These are phyloP conservation scores for zebrafish (Danio rerio) DNA, from an alignment of 2,113 vertebrate species.

Conservation along the genomic window GRCz12tu NC_133190.1:24195501-24196000, in stretches of 20 bases:
- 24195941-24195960: not conserved
- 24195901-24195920: not conserved
- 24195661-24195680: too few species aligned
- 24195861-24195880: conserved; percentile 14
- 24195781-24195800: conserved; percentile 33
- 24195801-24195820: conserved; percentile 30
- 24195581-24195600: too few species aligned
- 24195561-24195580: too few species aligned
- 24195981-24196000: not conserved
- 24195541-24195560: too few species aligned
- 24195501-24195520: too few species aligned
- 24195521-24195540: too few species aligned
- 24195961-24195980: not conserved
- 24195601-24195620: too few species aligned
- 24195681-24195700: not conserved
- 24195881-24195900: not conserved
- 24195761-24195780: conserved; percentile 26
- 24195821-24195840: conserved; percentile 18
- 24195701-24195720: not conserved
- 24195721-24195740: not conserved
- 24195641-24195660: too few species aligned
- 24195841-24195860: conserved; percentile 33
- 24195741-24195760: not conserved
- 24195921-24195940: not conserved
- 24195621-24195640: too few species aligned